phyloP scores from a whole-genome alignment of 2,888 invertebrate species.

The Drosophila subsilvestris region DNA sequence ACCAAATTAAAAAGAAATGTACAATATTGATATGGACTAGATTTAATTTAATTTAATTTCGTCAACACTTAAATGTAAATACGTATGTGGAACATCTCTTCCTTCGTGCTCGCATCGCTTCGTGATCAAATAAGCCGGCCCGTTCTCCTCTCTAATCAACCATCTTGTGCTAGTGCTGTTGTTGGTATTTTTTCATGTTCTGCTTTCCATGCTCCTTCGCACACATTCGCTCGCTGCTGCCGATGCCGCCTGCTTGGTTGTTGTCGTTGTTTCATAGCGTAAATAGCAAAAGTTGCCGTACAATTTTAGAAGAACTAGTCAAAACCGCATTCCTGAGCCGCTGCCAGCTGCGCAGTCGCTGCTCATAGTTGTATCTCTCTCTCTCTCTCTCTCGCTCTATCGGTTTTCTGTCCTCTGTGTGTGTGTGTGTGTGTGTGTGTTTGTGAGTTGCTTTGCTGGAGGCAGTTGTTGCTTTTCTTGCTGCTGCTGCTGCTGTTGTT shows the following conservation, averaged over 20 bases:
- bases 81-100: background rate
- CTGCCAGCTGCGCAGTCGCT: constrained; percentile 64
- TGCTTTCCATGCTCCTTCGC: constrained; percentile 80
- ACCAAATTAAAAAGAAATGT: too few relatives aligned
- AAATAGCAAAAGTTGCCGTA: constrained; percentile 82
- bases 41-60: too few relatives aligned
- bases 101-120: background rate
- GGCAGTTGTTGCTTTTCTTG: constrained; percentile 60
- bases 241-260: constrained; percentile 5
- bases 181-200: constrained; percentile 66
- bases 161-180: constrained; percentile 38
- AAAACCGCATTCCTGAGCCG: constrained; percentile 82
- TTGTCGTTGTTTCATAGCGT: constrained; percentile 77
- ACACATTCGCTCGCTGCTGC: constrained; percentile 58
- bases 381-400: background rate
- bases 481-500: constrained; percentile 45
- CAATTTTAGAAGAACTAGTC: constrained; percentile 84
- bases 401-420: constrained; percentile 21
- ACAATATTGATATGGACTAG: background rate
- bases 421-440: constrained; percentile 32
- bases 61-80: too few relatives aligned
- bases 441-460: constrained; percentile 72
- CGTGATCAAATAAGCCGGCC: background rate
- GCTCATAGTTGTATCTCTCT: background rate
- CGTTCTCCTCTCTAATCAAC: constrained; percentile 21